Evolutionary conservation across 2,888 invertebrate genomes (phyloP).

Genomic region (Galerucella pusilla): DNA sequence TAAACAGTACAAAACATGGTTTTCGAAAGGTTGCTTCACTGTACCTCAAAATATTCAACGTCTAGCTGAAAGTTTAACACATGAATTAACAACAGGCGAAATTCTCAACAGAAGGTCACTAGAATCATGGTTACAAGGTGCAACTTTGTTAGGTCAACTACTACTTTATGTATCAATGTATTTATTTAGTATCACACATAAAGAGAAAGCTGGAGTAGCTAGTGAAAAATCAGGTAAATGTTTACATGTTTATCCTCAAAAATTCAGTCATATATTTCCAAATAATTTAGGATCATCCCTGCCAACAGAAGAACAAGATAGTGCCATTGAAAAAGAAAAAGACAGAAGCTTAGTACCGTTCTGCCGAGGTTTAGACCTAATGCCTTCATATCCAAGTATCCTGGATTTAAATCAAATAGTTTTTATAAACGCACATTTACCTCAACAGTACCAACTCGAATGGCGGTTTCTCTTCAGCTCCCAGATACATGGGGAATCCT

Average conservation of each 20-base stretch:
- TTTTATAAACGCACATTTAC: conserved; percentile 84
- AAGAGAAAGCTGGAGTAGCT: conserved; percentile 59
- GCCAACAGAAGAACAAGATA: conserved; percentile 47
- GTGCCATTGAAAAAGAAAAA: conserved; percentile 60
- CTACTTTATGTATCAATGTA: conserved; percentile 69
- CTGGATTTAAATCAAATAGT: conserved; percentile 81
- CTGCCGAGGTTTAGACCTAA: conserved; percentile 75
- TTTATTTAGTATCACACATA: conserved; percentile 68
- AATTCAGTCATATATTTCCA: too few species aligned
- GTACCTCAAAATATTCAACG: conserved; percentile 70
- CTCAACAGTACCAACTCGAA: conserved; percentile 77
- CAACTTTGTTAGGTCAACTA: conserved; percentile 66
- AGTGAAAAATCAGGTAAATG: conserved; percentile 46
- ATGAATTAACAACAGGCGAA: conserved; percentile 65
- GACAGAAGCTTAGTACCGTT: conserved; percentile 67
- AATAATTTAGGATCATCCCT: conserved; percentile 25
- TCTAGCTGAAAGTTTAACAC: conserved; percentile 70
- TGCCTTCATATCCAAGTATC: conserved; percentile 82
- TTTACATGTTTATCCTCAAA: background rate
- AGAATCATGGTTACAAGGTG: conserved; percentile 66
- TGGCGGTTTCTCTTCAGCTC: conserved; percentile 92
- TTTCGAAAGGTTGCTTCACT: conserved; percentile 69
- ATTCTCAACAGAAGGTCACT: conserved; percentile 62
- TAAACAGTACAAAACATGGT: conserved; percentile 70
- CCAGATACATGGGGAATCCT: conserved; percentile 90